phyloP scores from a whole-genome alignment of 1,140 invertebrate genomes.

The Scylla paramamosain region DNA sequence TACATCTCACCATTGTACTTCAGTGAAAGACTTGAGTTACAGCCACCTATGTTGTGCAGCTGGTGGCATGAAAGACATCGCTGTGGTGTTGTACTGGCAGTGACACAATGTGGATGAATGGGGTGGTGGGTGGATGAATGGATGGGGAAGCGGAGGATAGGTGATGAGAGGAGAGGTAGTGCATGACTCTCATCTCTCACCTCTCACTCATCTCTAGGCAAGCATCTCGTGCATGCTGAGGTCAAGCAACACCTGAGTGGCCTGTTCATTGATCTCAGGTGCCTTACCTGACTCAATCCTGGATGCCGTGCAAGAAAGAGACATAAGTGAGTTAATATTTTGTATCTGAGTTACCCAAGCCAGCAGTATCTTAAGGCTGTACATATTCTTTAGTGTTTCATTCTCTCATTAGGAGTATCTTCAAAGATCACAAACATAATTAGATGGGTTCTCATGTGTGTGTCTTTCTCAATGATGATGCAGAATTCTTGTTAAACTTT shows the following conservation, averaged over 20 bases:
- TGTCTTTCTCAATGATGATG: too few relatives aligned
- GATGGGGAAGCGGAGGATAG: not conserved
- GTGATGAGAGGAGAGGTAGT: not conserved
- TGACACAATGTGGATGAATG: not conserved
- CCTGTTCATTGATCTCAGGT: not conserved
- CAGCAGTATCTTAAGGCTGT: too few relatives aligned
- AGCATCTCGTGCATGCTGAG: not conserved
- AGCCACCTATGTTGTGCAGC: not conserved
- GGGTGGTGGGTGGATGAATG: conserved; percentile 18
- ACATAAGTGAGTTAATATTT: not conserved
- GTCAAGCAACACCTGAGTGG: not conserved
- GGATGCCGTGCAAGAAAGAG: not conserved
- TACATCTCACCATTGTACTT: not conserved
- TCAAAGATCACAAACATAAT: too few relatives aligned
- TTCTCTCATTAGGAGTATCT: too few relatives aligned
- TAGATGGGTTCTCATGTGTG: too few relatives aligned
- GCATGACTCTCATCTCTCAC: not conserved
- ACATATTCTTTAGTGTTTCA: too few relatives aligned
- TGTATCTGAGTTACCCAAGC: not conserved
- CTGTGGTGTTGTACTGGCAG: not conserved
- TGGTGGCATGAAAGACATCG: not conserved
- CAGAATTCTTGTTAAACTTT: too few relatives aligned
- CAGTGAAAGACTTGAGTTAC: not conserved
- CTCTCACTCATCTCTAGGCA: not conserved
- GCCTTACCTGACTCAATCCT: not conserved